A percentile compares a stretch with the other conserved stretches of the same genome.
phyloP scores from a whole-genome alignment of 2,113 vertebrate genomes.

The Orthonyx spaldingii region DNA sequence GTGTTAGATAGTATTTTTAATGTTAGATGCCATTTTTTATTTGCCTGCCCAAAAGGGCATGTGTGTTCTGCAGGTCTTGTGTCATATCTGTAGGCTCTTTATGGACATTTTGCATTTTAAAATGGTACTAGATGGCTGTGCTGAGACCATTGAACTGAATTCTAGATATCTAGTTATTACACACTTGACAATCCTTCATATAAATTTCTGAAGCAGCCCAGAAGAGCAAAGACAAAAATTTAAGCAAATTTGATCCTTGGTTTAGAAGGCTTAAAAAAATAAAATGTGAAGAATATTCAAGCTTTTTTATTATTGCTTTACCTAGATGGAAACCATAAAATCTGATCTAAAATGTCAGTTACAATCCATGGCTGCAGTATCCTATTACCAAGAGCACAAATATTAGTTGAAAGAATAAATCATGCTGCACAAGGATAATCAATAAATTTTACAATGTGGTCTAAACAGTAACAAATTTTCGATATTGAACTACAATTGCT shows the following conservation, averaged over 20 bases:
- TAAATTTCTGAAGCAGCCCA: not conserved
- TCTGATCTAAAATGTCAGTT: not conserved
- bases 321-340: not conserved
- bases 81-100: not conserved
- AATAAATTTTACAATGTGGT: not conserved
- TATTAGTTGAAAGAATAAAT: conserved; percentile 29
- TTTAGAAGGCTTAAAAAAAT: conserved; percentile 7
- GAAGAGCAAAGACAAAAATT: not conserved
- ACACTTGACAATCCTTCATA: not conserved
- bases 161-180: not conserved
- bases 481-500: not conserved
- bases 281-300: not conserved
- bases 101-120: not conserved
- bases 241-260: not conserved
- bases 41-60: not conserved
- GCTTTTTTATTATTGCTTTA: not conserved
- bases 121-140: not conserved
- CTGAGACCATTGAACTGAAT: not conserved
- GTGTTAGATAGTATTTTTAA: not conserved
- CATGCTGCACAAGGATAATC: not conserved
- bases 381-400: not conserved
- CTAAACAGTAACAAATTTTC: not conserved
- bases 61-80: not conserved
- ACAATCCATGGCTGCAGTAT: not conserved
- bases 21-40: not conserved